These are phyloP conservation scores for Typhlichthys subterraneus DNA, from an alignment of 2,797 vertebrate genomes.

Conservation along the genomic window DNA sequence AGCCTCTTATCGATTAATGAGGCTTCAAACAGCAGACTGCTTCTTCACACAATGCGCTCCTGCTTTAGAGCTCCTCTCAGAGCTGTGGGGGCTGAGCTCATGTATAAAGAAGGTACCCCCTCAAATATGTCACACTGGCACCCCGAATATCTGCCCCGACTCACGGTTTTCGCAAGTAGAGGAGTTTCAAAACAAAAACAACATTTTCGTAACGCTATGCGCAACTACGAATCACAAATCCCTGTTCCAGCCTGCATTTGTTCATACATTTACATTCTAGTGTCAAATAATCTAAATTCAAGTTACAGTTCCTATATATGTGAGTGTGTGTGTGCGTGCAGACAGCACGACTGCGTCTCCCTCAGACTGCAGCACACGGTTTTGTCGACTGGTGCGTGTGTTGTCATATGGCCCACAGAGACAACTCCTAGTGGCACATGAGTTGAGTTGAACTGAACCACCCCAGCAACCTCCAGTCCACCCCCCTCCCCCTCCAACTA, in stretches of 20 bases:
- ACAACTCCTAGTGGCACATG: slow-evolving; percentile 21
- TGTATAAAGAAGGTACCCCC: neutral
- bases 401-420: slow-evolving; percentile 37
- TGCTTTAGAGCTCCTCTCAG: slow-evolving; percentile 25
- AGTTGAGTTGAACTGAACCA: slow-evolving; percentile 11
- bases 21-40: slow-evolving; percentile 59
- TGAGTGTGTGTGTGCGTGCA: neutral
- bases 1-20: slow-evolving; percentile 61
- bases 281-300: too few species aligned
- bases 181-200: too few species aligned
- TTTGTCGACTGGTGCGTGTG: slow-evolving; percentile 32
- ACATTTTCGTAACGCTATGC: too few species aligned
- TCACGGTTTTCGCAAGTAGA: too few species aligned
- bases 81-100: slow-evolving; percentile 4
- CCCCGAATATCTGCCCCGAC: too few species aligned
- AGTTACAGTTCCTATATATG: too few species aligned
- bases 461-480: slow-evolving; percentile 10
- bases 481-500: slow-evolving; percentile 2
- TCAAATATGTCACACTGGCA: too few species aligned
- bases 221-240: too few species aligned
- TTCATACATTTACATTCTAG: too few species aligned
- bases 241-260: too few species aligned
- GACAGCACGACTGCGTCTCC: slow-evolving; percentile 2
- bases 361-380: slow-evolving; percentile 5
- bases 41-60: slow-evolving; percentile 30